Conservation (phyloP, 2,113 vertebrate species). For the Collichthys lucidus region DNA sequence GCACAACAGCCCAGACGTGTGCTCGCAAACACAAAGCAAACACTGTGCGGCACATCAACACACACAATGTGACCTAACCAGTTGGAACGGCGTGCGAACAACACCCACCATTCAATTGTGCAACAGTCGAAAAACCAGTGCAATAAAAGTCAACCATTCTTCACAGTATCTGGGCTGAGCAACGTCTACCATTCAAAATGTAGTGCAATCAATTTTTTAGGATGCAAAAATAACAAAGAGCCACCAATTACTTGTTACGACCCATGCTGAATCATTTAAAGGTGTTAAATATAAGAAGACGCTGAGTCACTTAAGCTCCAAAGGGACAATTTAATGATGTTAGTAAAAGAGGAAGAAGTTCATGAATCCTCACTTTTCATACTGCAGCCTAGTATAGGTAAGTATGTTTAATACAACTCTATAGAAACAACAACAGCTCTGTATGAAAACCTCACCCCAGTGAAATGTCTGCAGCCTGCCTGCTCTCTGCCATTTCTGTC, state of each 20-base stretch:
- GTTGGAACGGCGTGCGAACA: slow-evolving; percentile 61
- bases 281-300: too few species aligned
- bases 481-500: background rate
- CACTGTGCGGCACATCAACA: slow-evolving; percentile 3
- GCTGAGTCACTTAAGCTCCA: too few species aligned
- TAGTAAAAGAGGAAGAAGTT: background rate
- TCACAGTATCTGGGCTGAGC: background rate
- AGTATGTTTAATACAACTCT: background rate
- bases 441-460: too few species aligned
- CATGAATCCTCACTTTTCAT: background rate
- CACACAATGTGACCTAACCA: slow-evolving; percentile 70
- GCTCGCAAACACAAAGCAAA: slow-evolving; percentile 34
- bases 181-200: background rate
- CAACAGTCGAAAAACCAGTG: slow-evolving; percentile 52
- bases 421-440: background rate
- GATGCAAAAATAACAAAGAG: background rate
- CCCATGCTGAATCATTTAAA: background rate
- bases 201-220: background rate
- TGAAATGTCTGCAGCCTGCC: background rate
- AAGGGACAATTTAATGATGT: background rate
- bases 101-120: slow-evolving; percentile 52
- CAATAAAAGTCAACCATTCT: slow-evolving; percentile 38
- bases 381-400: background rate
- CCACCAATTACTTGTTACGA: background rate
- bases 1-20: background rate